These are phyloP conservation scores for Copsychus sechellarum DNA, from an alignment of 2,113 vertebrate species.

Conservation along the genomic window DNA sequence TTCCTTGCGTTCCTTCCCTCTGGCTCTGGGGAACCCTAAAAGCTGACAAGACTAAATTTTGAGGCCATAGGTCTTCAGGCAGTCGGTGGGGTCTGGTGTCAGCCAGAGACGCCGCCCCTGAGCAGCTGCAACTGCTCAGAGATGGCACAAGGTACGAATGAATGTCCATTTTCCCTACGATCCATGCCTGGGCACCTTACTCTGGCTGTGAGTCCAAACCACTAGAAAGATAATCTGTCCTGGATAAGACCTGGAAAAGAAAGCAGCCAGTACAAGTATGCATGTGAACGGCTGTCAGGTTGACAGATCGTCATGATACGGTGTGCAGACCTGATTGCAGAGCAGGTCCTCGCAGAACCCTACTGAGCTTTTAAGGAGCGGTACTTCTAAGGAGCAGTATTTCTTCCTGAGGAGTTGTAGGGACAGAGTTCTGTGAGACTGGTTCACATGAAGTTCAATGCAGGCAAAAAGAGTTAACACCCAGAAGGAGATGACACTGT, in stretches of 20 bases:
- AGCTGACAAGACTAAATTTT: neutral
- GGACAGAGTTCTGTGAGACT: neutral
- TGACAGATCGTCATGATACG: neutral
- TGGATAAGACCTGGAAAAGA: neutral
- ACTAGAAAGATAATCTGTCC: neutral
- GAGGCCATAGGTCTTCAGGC: neutral
- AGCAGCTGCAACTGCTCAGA: neutral
- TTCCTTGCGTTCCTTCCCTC: accelerated
- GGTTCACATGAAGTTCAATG: accelerated
- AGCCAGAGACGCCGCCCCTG: neutral
- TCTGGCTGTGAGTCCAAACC: neutral
- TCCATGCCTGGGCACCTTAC: accelerated
- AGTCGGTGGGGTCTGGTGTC: neutral
- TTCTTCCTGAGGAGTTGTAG: neutral
- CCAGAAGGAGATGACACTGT: neutral
- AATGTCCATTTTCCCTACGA: accelerated
- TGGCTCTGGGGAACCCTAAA: neutral
- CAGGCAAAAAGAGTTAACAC: neutral
- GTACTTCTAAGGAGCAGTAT: neutral
- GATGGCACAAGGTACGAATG: neutral
- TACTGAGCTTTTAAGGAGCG: neutral
- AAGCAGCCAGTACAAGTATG: neutral
- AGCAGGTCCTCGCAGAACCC: neutral
- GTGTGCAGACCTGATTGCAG: neutral
- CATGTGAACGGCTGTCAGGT: accelerated